Percentiles rank a stretch among this genome's conserved stretches.
Conservation (phyloP, 92 coral and sea anemone species). For the Metridium senile region DNA sequence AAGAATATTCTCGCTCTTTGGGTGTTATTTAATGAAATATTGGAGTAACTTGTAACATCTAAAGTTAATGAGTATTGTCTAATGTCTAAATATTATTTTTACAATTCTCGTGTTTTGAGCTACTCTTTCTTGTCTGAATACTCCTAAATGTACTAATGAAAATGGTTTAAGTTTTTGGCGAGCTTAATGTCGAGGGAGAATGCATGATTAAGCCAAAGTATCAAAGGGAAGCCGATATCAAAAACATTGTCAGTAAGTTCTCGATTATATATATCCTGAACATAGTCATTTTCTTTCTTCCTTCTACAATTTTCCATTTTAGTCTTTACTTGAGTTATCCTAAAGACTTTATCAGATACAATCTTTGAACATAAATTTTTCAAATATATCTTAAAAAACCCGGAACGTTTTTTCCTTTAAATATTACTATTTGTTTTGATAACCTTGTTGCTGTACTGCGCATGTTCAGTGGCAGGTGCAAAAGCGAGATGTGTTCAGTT, state of each 20-base stretch:
- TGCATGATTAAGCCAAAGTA: too few species aligned
- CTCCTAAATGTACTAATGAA: background rate
- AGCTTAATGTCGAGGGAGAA: too few species aligned
- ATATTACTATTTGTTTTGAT: background rate
- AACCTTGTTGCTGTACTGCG: background rate
- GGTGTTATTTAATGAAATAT: conserved; percentile 6
- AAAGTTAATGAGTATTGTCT: background rate
- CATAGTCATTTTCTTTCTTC: too few species aligned
- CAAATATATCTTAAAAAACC: too few species aligned
- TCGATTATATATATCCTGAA: too few species aligned
- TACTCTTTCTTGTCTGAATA: background rate
- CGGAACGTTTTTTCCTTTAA: too few species aligned
- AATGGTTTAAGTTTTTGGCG: background rate
- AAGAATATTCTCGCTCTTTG: background rate
- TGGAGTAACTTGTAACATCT: background rate
- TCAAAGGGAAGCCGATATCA: too few species aligned
- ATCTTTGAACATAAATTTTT: too few species aligned
- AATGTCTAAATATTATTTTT: background rate
- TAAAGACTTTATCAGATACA: too few species aligned
- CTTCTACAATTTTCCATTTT: too few species aligned
- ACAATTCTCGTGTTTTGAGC: background rate
- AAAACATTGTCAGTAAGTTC: too few species aligned
- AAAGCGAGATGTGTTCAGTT: background rate
- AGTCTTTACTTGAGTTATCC: too few species aligned
- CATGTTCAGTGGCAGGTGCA: conserved; percentile 10